Conservation (phyloP, 1,140 invertebrate species). For the Arctopsyche grandis region DNA sequence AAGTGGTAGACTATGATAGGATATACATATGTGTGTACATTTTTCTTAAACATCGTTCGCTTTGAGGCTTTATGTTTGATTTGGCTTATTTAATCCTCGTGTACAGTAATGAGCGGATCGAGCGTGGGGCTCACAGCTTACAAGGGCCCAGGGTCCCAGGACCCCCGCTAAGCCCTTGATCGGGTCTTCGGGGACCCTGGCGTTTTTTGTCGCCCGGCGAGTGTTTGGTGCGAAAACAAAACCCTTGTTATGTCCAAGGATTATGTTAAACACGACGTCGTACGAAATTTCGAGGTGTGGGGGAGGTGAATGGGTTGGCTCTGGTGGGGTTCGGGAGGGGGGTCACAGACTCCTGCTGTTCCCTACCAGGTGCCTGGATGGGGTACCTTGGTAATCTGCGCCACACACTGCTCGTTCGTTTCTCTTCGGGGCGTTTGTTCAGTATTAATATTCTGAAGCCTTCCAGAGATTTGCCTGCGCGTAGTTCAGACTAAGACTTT, state of each 20-base stretch:
- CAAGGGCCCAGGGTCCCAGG: neutral
- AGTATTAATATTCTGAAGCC: conserved; percentile 6
- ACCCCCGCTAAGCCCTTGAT: neutral
- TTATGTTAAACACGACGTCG: conserved; percentile 42
- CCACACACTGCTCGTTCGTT: too few relatives aligned
- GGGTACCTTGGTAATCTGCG: too few relatives aligned
- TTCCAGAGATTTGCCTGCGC: neutral
- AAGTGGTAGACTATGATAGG: too few relatives aligned
- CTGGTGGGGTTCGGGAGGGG: too few relatives aligned
- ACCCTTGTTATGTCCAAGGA: conserved; percentile 41
- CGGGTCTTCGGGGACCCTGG: neutral
- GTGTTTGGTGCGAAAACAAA: conserved; percentile 39
- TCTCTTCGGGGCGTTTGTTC: neutral
- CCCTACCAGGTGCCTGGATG: too few relatives aligned
- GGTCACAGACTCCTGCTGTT: too few relatives aligned
- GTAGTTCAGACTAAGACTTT: too few relatives aligned
- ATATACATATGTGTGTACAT: too few relatives aligned
- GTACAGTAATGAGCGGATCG: conserved; percentile 36
- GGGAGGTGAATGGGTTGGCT: too few relatives aligned
- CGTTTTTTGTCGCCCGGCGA: conserved; percentile 1
- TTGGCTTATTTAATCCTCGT: conserved; percentile 32
- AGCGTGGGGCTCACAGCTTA: neutral
- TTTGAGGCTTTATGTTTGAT: conserved; percentile 28
- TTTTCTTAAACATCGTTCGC: too few relatives aligned
- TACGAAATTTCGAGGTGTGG: neutral